A percentile compares a stretch with the other conserved stretches of the same genome.
phyloP scores from a whole-genome alignment of 2,888 invertebrate genomes.

The Thera britannica region DNA sequence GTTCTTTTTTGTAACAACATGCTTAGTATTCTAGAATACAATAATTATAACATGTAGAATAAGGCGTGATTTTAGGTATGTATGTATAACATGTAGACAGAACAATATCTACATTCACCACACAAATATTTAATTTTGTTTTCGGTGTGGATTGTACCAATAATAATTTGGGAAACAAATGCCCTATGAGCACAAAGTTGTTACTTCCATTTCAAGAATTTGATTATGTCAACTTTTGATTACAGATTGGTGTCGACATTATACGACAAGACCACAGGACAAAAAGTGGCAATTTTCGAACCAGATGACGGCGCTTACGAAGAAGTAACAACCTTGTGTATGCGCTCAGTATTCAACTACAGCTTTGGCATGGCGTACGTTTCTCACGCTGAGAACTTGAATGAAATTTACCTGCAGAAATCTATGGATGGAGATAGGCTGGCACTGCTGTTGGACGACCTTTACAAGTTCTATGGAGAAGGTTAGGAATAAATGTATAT shows the following conservation, averaged over 20 bases:
- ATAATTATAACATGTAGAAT: too few species aligned
- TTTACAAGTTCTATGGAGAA: constrained; percentile 83
- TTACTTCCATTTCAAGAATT: too few species aligned
- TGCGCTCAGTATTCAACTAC: constrained; percentile 86
- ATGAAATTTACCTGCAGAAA: constrained; percentile 87
- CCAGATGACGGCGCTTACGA: constrained; percentile 84
- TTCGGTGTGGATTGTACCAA: too few species aligned
- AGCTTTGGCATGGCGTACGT: constrained; percentile 85
- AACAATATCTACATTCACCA: too few species aligned
- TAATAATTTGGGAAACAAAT: too few species aligned
- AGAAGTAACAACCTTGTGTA: constrained; percentile 83
- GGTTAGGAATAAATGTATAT: constrained; percentile 48
- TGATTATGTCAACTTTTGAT: constrained; percentile 29
- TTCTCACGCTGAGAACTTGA: constrained; percentile 83
- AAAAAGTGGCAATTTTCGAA: constrained; percentile 77
- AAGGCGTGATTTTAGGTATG: too few species aligned
- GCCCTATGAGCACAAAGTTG: too few species aligned
- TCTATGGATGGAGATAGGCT: constrained; percentile 76
- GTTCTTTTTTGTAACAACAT: too few species aligned
- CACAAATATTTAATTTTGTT: too few species aligned
- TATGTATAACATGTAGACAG: too few species aligned
- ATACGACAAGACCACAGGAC: constrained; percentile 79
- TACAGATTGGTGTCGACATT: constrained; percentile 88
- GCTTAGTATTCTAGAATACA: too few species aligned
- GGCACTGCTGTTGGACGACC: constrained; percentile 82